These are phyloP conservation scores for Lepidurus apus DNA, from an alignment of 1,140 invertebrate genomes.

Conservation along the genomic window DNA sequence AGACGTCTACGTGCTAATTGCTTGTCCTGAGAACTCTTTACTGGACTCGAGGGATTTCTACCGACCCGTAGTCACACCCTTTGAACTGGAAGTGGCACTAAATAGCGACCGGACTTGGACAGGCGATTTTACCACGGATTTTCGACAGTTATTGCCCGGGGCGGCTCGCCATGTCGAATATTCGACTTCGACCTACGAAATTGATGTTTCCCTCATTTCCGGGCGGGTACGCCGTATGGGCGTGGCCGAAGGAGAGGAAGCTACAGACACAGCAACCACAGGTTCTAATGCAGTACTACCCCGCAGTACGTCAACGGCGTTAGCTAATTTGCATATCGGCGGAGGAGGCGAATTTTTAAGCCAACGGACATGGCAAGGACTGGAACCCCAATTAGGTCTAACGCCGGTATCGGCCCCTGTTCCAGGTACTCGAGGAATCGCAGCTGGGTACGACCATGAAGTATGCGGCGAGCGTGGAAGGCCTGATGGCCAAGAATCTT, in stretches of 20 bases:
- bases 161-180: conserved; percentile 23
- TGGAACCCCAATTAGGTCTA: conserved; percentile 46
- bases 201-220: conserved; percentile 42
- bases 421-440: conserved; percentile 46
- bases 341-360: conserved; percentile 35
- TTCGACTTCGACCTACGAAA: neutral
- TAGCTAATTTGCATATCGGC: neutral
- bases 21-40: conserved; percentile 77
- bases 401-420: conserved; percentile 42
- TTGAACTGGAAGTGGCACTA: conserved; percentile 84
- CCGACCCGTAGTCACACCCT: conserved; percentile 84
- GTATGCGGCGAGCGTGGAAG: neutral
- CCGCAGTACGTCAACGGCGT: neutral
- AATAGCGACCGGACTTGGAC: conserved; percentile 55
- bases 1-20: conserved; percentile 82
- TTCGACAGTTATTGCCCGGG: conserved; percentile 65
- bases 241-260: conserved; percentile 28
- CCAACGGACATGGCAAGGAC: conserved; percentile 45
- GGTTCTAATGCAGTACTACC: neutral
- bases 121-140: conserved; percentile 66
- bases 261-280: conserved; percentile 18
- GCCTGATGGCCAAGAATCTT: neutral
- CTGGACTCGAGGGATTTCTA: conserved; percentile 80
- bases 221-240: conserved; percentile 41
- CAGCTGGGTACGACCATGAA: conserved; percentile 44